Conservation (phyloP, 2,888 invertebrate genomes). For the Slavum lentiscoides region DNA sequence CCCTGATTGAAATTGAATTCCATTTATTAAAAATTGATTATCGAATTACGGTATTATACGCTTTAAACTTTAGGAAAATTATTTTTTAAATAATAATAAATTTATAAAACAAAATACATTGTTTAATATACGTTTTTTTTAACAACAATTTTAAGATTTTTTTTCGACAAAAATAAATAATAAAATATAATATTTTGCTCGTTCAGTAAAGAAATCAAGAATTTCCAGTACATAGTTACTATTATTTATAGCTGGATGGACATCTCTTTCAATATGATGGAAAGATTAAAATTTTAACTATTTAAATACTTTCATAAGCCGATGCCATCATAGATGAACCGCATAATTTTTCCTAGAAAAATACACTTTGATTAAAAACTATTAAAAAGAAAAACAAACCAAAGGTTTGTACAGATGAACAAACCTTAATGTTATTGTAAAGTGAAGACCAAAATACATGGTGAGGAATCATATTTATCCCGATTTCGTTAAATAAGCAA, state of each 20-base stretch:
- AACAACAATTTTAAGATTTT: background rate
- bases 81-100: slow-evolving; percentile 6
- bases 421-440: slow-evolving; percentile 27
- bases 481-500: slow-evolving; percentile 39
- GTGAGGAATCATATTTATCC: slow-evolving; percentile 38
- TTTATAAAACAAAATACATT: too few relatives aligned
- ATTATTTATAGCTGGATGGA: background rate
- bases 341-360: slow-evolving; percentile 40
- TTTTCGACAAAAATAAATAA: background rate
- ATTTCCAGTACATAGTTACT: background rate
- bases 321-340: slow-evolving; percentile 45
- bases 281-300: background rate
- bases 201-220: background rate
- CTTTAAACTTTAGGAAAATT: slow-evolving; percentile 1
- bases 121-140: background rate
- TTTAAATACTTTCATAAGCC: slow-evolving; percentile 44
- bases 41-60: background rate
- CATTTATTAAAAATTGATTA: background rate
- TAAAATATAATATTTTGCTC: background rate
- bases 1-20: slow-evolving; percentile 14
- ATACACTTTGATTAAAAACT: slow-evolving; percentile 8
- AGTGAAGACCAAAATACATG: slow-evolving; percentile 40
- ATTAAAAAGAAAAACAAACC: background rate
- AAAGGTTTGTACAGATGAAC: background rate
- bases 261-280: background rate